Base-by-base conservation (phyloP, 2,888 invertebrate species). In the Mesochorus sp. region DNA sequence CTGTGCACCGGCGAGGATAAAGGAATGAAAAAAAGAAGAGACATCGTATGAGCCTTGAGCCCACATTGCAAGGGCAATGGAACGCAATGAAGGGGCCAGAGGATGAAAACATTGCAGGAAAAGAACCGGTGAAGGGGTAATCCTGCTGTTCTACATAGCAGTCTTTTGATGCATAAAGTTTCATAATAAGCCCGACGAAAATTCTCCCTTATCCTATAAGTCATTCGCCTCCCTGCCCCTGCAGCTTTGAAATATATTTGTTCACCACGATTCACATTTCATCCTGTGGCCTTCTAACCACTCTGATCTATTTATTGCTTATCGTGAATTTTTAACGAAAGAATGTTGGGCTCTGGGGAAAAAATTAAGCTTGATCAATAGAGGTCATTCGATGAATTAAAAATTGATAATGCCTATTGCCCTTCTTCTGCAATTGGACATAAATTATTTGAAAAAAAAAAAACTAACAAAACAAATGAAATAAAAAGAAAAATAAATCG, bases 151-250 rank as follows among this genome's bases (percentile, higher is more conserved):
- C 12, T n/a, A 61, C 10, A 6, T 17, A 28, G 26, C 67, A 59
- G 57, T 83, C 77, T 82, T 77, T 80, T 59, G 59, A 44, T 51
- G 12, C 51, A 44, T 66, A 51, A 59, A 78, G 76, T 80, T 79
- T 70, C 72, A 57, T 80, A 80, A 83, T 76, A 79, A 72, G 24
- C 34, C 57, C 19, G 51, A 57, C 39, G 68, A 76, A 62, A 53
- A 66, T 28, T 51, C 47, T 8, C 26, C 10, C 14, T 44, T 21
- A 26, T 6, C 31, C 44, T 10, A 19, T 34, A 24, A 34, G 4
- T 6, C 17, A 31, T 39, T 31, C 42, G 14, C 44, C 3, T 49
- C 44, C 17, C 26, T n/a, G n/a, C n/a, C n/a, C n/a, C n/a, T n/a
- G n/a, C n/a, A n/a, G n/a, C n/a, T n/a, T n/a, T n/a, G n/a, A n/a